Base-by-base conservation (phyloP, 2,797 vertebrate genomes). In the Lithobates sylvaticus region DNA sequence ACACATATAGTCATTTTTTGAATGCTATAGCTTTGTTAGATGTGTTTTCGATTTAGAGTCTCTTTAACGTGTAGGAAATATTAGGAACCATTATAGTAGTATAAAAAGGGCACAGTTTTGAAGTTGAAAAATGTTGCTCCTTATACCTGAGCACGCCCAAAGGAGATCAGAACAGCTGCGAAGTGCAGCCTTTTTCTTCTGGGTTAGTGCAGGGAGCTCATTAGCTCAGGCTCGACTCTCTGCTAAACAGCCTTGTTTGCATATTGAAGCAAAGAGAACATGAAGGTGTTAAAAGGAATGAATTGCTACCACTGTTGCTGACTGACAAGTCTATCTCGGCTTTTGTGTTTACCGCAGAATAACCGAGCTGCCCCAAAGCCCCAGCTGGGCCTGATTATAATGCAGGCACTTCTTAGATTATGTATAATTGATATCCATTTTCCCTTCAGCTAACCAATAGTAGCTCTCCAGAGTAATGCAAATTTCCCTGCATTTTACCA, bases 241-340 rank as follows among this genome's bases (percentile, higher is more conserved):
- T 93, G 93, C 95, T 96, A 96, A 95, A 95, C 96, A 96, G 95
- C 92, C 96, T 95, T 95, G 96, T 97, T 97, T 98, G 96, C 97
- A 98, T 97, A 97, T 94, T 93, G 96, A 96, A 94, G 95, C 95
- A 95, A 94, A 96, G 94, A 94, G 95, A 95, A 97, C 93, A 93
- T 93, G 95, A 96, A 96, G 95, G 94, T 96, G 95, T 95, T 96
- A 93, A 92, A 92, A 95, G 93, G 89, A 90, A 94, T 92, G 92
- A 92, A 94, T 92, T 93, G 94, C 95, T 92, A 90, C 94, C 86
- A 86, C 92, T 91, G 86, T 93, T 94, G 92, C 94, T 96, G 96
- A 97, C 95, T 97, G 96, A 95, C 96, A 93, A 95, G 96, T 95
- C 94, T 95, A 93, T 95, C 95, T 94, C 93, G 93, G 94, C 93